Evolutionary conservation across 2,797 vertebrate species (phyloP), one percentile per base, ranked within the genome.

Genomic region (Eurystomus glaucurus): DNA sequence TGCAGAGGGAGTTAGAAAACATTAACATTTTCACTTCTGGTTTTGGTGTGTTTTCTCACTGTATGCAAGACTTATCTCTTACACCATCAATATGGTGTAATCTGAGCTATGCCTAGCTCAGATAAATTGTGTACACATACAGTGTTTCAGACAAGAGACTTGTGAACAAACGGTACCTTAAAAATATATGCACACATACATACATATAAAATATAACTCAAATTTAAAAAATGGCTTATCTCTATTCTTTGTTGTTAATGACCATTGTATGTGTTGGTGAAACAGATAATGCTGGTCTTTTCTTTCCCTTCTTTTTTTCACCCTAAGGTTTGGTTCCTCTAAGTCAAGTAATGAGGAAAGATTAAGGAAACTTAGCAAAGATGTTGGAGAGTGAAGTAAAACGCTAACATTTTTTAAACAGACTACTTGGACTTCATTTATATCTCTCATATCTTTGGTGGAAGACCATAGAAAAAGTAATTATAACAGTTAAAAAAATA

Each of bases 81-180:
- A 2, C 16, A 69, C 5, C n/a, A 64, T 50, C 35, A 41, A 8
- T 65, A 33, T 13, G n/a, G n/a, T n/a, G n/a, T n/a, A n/a, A n/a
- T n/a, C n/a, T n/a, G n/a, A n/a, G n/a, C n/a, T n/a, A n/a, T 20
- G 4, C 51, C 20, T n/a, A 26, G 3, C 6, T 70, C 0, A 0
- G 29, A 37, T 43, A 66, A 76, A 58, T 9, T 45, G 3, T n/a
- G 23, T 48, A 19, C 11, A 48, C 6, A 31, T 18, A 15, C 9
- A 68, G 14, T 11, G 12, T 52, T 13, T 28, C 51, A 52, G 1
- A 51, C 55, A 25, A 91, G 23, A 71, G 1, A 37, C 10, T 46
- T 76, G 19, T 31, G 15, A 35, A 55, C 3, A 87, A 83, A 39
- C 3, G 61, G 6, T 41, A n/a, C 3, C 71, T 85, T 72, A 51